phyloP scores from a whole-genome alignment of 2,888 invertebrate genomes.

The Drosophila emarginata region DNA sequence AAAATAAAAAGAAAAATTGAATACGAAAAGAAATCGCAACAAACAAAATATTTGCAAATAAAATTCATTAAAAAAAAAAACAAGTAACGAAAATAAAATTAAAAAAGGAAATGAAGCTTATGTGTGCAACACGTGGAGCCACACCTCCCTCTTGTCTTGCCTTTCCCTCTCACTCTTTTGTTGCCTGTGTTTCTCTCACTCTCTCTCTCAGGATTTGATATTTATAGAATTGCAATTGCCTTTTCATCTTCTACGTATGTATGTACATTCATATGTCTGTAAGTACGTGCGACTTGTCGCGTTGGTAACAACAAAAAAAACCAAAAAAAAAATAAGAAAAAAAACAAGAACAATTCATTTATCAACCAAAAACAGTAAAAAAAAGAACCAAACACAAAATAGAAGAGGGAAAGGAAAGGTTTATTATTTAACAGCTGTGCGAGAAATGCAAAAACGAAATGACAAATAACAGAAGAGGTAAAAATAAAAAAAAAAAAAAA shows the following conservation, averaged over 20 bases:
- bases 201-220: neutral
- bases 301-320: conserved; percentile 2
- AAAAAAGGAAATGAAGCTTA: neutral
- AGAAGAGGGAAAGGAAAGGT: neutral
- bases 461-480: neutral
- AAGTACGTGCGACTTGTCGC: conserved; percentile 12
- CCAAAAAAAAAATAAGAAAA: neutral
- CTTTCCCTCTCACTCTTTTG: neutral
- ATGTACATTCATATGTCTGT: too few relatives aligned
- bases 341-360: conserved; percentile 1
- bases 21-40: neutral
- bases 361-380: neutral
- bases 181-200: neutral
- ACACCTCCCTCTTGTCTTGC: neutral
- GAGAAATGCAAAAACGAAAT: conserved; percentile 6
- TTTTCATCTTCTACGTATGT: neutral
- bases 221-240: conserved; percentile 5
- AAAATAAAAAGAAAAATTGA: conserved; percentile 52
- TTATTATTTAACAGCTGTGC: conserved; percentile 2
- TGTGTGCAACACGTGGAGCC: neutral
- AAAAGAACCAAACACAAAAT: neutral
- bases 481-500: neutral
- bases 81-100: neutral
- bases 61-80: conserved; percentile 38
- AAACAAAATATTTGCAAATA: conserved; percentile 8